phyloP scores from a whole-genome alignment of 2,888 invertebrate species.

The Lapara coniferarum region DNA sequence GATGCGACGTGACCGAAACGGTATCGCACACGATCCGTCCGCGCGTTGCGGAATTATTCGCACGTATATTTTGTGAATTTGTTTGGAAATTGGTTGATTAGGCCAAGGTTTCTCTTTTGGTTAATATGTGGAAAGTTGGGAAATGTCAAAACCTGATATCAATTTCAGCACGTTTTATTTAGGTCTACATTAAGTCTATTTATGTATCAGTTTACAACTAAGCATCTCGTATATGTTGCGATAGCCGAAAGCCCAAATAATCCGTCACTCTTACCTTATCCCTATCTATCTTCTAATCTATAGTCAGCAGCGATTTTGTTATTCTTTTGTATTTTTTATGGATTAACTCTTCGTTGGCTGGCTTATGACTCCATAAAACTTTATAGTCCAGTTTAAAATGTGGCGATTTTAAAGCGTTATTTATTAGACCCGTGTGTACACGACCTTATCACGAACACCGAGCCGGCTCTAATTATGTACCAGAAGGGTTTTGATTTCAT shows the following conservation, averaged over 20 bases:
- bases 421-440: background rate
- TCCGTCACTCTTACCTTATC: background rate
- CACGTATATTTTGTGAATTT: background rate
- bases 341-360: too few relatives aligned
- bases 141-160: background rate
- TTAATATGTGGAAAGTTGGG: background rate
- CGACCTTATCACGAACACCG: background rate
- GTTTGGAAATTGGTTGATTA: background rate
- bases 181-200: too few relatives aligned
- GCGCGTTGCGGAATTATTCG: conserved; percentile 2
- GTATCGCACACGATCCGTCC: background rate
- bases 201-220: too few relatives aligned
- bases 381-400: too few relatives aligned
- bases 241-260: background rate
- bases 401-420: too few relatives aligned
- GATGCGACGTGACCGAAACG: background rate
- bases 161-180: too few relatives aligned
- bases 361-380: too few relatives aligned
- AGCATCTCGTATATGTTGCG: too few relatives aligned
- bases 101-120: background rate
- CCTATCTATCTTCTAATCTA: background rate
- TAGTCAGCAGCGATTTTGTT: too few relatives aligned
- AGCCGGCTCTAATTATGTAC: conserved; percentile 57
- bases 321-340: too few relatives aligned
- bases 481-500: conserved; percentile 57